Evolutionary conservation across 2,888 invertebrate species (phyloP), one percentile per base, ranked within the genome.

Genomic region (Brassicogethes aeneus): DNA sequence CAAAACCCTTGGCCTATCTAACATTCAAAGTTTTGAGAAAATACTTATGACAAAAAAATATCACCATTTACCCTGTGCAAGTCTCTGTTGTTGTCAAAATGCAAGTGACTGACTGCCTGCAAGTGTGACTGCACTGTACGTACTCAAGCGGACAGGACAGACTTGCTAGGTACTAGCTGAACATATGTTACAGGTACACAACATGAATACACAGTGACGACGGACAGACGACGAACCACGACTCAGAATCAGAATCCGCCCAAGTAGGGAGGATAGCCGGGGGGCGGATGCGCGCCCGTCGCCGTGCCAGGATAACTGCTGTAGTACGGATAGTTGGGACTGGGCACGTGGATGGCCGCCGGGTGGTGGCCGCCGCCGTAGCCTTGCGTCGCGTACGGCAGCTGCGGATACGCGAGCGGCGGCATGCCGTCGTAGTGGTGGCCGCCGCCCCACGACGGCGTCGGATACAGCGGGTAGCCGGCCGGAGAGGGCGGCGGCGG

Each of bases 251-350:
- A 68, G 61, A 68, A 68, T 57, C 68, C 68, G 57, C 68, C 68
- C 52, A 68, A 56, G 45, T 68, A 68, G 17, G 67, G 66, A 45
- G 68, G 66, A 50, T 68, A 68, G 50, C 67, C 67, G 41, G 67
- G 67, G 52, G 67, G 67, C 55, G 66, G 66, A 49, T 65, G 59
- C 45, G 66, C 62, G 47, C 64, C 58, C 38, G 68, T 64, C 48
- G 64, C 58, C 39, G 68, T 64, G 45, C 66, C 65, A 34, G 66
- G 64, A 55, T 68, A 68, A 57, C 64, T 64, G n/a, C n/a, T n/a
- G 52, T 72, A 71, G 54, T 77, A 77, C 13, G 81, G 79, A 64
- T 82, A 83, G 60, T 80, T 80, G 29, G 82, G 79, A 60, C 79
- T 78, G 36, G 82, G 80, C 62, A 82, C 74, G 61, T 81, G 81